Percentiles rank a stretch among this genome's conserved stretches.
Conservation (phyloP, 2,797 vertebrate genomes). For the Microctenopoma stevenorrisi region DNA sequence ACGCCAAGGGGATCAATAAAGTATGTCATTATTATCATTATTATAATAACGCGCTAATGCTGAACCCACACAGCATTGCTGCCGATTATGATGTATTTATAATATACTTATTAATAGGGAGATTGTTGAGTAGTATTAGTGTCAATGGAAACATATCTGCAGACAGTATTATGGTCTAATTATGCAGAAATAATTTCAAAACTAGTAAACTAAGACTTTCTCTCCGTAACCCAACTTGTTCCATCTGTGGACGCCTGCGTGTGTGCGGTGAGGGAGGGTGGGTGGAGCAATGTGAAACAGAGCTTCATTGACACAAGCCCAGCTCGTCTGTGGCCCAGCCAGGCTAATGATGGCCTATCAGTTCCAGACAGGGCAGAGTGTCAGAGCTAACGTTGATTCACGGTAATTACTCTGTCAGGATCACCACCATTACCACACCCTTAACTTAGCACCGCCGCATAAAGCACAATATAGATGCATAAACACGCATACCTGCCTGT, state of each 20-base stretch:
- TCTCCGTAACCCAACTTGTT: constrained; percentile 43
- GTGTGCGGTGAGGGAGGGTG: constrained; percentile 37
- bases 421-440: constrained; percentile 72
- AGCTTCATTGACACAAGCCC: constrained; percentile 77
- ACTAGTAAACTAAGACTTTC: constrained; percentile 54
- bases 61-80: too few species aligned
- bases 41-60: too few species aligned
- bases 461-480: constrained; percentile 60
- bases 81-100: background rate
- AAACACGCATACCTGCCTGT: constrained; percentile 58
- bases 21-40: too few species aligned
- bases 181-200: constrained; percentile 51
- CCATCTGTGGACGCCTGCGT: constrained; percentile 40
- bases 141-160: constrained; percentile 35
- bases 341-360: constrained; percentile 82
- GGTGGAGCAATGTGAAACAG: constrained; percentile 66
- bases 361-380: constrained; percentile 80
- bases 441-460: constrained; percentile 56
- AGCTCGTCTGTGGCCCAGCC: constrained; percentile 66
- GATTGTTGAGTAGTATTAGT: constrained; percentile 13
- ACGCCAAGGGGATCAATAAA: too few species aligned
- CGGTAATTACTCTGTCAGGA: constrained; percentile 82
- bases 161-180: constrained; percentile 37
- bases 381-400: constrained; percentile 78
- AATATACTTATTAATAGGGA: constrained; percentile 1